Evolutionary conservation across 2,888 invertebrate genomes (phyloP).

Genomic region (Schizaphis graminum): DNA sequence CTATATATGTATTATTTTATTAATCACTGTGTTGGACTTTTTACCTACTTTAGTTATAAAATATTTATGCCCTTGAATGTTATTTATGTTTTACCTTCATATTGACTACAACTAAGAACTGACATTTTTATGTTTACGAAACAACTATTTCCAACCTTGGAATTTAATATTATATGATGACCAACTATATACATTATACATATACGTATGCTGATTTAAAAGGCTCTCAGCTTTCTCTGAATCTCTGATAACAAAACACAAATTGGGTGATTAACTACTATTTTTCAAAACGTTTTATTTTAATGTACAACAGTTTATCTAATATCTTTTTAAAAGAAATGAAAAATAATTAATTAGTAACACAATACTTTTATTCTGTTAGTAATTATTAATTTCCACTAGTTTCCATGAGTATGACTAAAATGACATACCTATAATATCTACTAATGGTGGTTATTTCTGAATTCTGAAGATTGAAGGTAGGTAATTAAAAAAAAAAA

Average conservation of each 20-base stretch:
- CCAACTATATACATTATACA: background rate
- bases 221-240: conserved; percentile 20
- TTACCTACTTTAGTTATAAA: background rate
- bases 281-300: background rate
- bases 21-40: background rate
- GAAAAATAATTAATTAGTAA: background rate
- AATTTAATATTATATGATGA: background rate
- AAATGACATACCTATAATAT: background rate
- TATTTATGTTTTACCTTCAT: conserved; percentile 44
- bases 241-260: background rate
- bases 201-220: conserved; percentile 3
- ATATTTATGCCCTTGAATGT: conserved; percentile 29
- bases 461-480: background rate
- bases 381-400: background rate
- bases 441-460: background rate
- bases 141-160: conserved; percentile 50
- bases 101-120: background rate
- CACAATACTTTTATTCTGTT: no score
- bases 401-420: background rate
- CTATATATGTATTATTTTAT: background rate
- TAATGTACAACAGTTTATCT: background rate
- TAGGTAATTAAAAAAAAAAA: no score
- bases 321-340: background rate
- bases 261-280: background rate
- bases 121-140: conserved; percentile 27